Base-by-base conservation (phyloP, 2,797 vertebrate species). In the Pipistrellus pygmaeus region DNA sequence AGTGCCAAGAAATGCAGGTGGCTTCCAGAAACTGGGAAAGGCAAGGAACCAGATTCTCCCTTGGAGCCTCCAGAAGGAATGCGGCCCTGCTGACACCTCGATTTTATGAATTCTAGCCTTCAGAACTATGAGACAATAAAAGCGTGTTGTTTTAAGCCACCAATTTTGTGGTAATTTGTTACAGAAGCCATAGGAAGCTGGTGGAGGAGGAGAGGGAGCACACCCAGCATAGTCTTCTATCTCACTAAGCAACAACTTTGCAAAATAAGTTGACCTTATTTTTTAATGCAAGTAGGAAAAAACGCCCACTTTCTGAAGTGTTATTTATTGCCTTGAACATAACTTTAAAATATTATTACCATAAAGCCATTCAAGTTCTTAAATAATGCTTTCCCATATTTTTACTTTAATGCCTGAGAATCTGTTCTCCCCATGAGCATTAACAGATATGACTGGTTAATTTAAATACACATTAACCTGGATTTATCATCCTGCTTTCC, bases 261-360 rank as follows among this genome's bases (percentile, higher is more conserved):
- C 3, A 44, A 72, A 77, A 66, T 48, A 92, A 69, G 21, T 20
- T 66, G 48, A 15, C 4, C 11, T 76, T 62, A 71, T 72, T 93
- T 92, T 92, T 94, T 88, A 90, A 72, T 73, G 51, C 20, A 88
- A 86, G 8, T 72, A 48, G 60, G 68, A 94, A 88, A 93, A 92
- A 83, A 66, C 76, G 8, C 1, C 41, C 6, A 77, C 78, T 41
- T 90, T 55, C 21, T 71, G 14, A 90, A 55, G 46, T 44, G 7
- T 91, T 81, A 32, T 64, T 72, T 90, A 80, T 84, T 90, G 75
- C 35, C 44, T 86, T 64, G 30, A 57, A 46, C 72, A 68, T 48
- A 81, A 71, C 6, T 80, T 86, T 72, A 68, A 89, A 85, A 55
- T 80, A 44, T 85, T 68, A 88, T 72, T 91, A 84, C 68, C 18